phyloP scores from a whole-genome alignment of 1,140 invertebrate species.

The Daktulosphaira vitifoliae region DNA sequence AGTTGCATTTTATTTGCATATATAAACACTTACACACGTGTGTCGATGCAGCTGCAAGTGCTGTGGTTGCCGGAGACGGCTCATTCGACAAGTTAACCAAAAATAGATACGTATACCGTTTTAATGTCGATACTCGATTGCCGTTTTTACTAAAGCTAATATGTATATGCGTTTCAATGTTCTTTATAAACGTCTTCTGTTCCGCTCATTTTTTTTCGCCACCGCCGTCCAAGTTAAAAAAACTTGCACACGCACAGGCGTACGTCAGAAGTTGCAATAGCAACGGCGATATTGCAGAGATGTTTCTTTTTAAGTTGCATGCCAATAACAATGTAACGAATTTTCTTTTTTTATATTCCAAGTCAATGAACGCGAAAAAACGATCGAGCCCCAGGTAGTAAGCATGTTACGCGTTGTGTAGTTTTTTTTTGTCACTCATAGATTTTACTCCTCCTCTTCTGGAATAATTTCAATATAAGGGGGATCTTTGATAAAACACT shows the following conservation, averaged over 20 bases:
- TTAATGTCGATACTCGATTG: conserved; percentile 23
- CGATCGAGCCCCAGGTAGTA: background rate
- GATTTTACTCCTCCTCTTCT: no score
- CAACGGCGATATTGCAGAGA: no score
- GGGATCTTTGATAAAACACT: no score
- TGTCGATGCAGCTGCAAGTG: no score
- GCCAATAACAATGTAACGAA: conserved; percentile 16
- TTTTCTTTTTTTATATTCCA: conserved; percentile 5
- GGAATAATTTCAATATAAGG: no score
- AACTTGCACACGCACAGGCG: background rate
- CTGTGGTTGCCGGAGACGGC: background rate
- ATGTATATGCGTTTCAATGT: background rate
- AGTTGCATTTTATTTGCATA: no score
- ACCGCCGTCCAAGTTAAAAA: no score
- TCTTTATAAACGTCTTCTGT: background rate
- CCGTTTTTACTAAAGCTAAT: background rate
- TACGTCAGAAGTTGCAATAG: background rate
- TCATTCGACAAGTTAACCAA: background rate
- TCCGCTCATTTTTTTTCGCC: background rate
- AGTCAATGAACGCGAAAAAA: conserved; percentile 27
- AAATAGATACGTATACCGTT: conserved; percentile 24
- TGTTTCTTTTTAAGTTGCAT: background rate
- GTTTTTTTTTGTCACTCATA: no score
- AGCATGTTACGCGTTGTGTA: no score
- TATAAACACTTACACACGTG: no score